phyloP scores from a whole-genome alignment of 2,113 vertebrate species.

The Bucco capensis region DNA sequence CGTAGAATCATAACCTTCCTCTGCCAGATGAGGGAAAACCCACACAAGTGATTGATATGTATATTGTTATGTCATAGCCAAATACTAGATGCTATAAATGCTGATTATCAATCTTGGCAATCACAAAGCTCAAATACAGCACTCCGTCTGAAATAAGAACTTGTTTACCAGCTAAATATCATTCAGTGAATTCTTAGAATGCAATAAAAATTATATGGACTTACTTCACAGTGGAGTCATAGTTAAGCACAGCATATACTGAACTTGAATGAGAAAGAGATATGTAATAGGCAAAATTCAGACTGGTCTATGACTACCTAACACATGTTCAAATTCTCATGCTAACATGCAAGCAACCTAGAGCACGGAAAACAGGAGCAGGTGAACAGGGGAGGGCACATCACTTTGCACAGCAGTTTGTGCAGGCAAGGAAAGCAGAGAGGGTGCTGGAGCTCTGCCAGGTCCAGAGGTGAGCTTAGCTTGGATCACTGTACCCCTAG shows the following conservation, averaged over 20 bases:
- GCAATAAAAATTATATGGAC: background rate
- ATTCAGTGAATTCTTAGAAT: background rate
- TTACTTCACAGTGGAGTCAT: background rate
- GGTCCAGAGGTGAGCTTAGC: no score
- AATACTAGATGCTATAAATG: background rate
- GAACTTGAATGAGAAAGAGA: background rate
- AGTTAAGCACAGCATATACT: background rate
- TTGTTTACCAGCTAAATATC: background rate
- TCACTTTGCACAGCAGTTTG: no score
- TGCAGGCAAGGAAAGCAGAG: no score
- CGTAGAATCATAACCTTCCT: background rate
- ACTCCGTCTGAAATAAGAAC: background rate
- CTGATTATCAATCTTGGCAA: background rate
- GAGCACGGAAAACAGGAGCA: no score
- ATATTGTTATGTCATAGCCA: background rate
- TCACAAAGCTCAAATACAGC: background rate
- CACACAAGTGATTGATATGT: background rate
- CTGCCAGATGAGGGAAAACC: background rate
- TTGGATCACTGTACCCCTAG: no score
- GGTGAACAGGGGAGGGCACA: no score
- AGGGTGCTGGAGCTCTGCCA: no score
- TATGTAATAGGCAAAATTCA: background rate
- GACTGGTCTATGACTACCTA: background rate
- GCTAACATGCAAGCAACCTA: background rate
- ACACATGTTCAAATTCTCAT: background rate